Evolutionary conservation across 2,113 vertebrate species (phyloP).

Genomic region (Poecilia latipinna): DNA sequence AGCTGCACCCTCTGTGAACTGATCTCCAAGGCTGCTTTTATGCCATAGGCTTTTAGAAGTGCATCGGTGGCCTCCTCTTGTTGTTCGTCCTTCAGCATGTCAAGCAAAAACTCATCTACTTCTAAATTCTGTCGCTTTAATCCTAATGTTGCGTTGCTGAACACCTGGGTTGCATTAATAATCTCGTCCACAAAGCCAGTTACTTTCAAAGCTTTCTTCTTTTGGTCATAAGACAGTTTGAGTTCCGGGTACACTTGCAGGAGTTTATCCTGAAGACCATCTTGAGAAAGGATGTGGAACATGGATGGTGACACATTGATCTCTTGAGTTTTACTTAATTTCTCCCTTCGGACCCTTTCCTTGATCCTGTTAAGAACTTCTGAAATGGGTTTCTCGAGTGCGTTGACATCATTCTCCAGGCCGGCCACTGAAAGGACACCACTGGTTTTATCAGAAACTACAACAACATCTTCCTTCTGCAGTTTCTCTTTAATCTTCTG

Average conservation of each 20-base stretch:
- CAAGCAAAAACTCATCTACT: slow-evolving; percentile 65
- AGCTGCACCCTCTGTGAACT: slow-evolving; percentile 64
- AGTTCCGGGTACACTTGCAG: slow-evolving; percentile 68
- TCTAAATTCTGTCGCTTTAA: slow-evolving; percentile 67
- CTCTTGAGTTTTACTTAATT: slow-evolving; percentile 60
- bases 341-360: slow-evolving; percentile 72
- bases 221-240: slow-evolving; percentile 67
- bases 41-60: slow-evolving; percentile 78
- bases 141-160: slow-evolving; percentile 65
- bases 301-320: slow-evolving; percentile 61
- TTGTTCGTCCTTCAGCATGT: slow-evolving; percentile 76
- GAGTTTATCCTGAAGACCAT: slow-evolving; percentile 67
- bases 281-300: slow-evolving; percentile 74
- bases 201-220: slow-evolving; percentile 62
- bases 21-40: slow-evolving; percentile 79
- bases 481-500: slow-evolving; percentile 41
- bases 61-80: slow-evolving; percentile 66
- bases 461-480: slow-evolving; percentile 57
- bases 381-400: slow-evolving; percentile 51
- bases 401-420: slow-evolving; percentile 65
- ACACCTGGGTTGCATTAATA: slow-evolving; percentile 70
- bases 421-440: slow-evolving; percentile 79
- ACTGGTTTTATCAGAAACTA: slow-evolving; percentile 59
- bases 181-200: slow-evolving; percentile 81
- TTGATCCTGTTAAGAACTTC: slow-evolving; percentile 54